Evolutionary conservation across 2,888 invertebrate species (phyloP).

Genomic region (Drosophila ustulata): DNA sequence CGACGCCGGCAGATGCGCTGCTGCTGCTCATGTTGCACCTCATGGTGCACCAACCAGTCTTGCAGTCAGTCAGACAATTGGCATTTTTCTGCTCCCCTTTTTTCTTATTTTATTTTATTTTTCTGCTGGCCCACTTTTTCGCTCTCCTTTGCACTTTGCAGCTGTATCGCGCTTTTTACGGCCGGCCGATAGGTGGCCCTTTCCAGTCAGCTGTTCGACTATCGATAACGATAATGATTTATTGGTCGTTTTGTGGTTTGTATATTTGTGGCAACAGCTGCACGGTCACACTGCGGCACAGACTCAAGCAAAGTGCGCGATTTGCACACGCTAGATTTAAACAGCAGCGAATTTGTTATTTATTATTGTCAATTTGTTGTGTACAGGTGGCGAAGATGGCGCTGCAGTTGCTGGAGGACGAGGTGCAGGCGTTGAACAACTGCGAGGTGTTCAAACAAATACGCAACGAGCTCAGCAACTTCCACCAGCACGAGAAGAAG

Average conservation of each 20-base stretch:
- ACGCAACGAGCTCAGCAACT: constrained; percentile 29
- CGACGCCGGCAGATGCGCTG: constrained; percentile 28
- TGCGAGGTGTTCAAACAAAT: constrained; percentile 59
- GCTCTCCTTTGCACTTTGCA: constrained; percentile 22
- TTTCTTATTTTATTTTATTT: neutral
- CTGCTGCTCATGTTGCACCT: constrained; percentile 46
- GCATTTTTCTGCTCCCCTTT: constrained; percentile 25
- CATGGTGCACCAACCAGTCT: constrained; percentile 36
- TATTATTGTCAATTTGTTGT: too few species aligned
- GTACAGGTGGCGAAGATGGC: neutral
- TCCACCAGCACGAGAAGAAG: constrained; percentile 14
- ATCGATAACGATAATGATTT: too few species aligned
- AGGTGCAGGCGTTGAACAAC: constrained; percentile 41
- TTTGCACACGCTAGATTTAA: neutral
- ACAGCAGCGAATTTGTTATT: too few species aligned
- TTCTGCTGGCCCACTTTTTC: constrained; percentile 34
- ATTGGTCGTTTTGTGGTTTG: too few species aligned
- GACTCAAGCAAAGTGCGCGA: constrained; percentile 6
- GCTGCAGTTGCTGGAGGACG: constrained; percentile 23
- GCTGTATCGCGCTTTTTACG: constrained; percentile 29
- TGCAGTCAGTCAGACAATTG: constrained; percentile 33
- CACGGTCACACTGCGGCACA: neutral
- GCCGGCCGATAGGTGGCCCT: constrained; percentile 43
- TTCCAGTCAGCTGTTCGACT: constrained; percentile 38
- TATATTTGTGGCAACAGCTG: neutral